These are phyloP conservation scores for Natrix natrix DNA, from an alignment of 2,797 vertebrate species.

Conservation along the genomic window DNA sequence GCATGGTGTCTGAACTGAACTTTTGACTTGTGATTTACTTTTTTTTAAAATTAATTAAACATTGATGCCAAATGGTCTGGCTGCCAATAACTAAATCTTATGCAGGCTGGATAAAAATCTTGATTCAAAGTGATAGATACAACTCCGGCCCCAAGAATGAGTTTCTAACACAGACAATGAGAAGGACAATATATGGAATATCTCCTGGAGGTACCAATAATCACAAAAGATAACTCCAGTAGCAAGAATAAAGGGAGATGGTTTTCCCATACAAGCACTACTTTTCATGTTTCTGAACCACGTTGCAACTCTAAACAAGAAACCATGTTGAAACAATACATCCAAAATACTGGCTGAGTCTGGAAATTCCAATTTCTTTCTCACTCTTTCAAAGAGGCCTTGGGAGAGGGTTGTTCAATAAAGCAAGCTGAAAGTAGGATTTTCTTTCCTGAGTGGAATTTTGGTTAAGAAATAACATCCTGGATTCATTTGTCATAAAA, in stretches of 20 bases:
- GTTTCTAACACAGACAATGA: neutral
- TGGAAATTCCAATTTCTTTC: neutral
- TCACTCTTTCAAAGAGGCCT: neutral
- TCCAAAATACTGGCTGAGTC: neutral
- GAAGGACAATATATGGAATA: neutral
- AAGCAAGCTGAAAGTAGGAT: neutral
- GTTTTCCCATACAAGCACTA: neutral
- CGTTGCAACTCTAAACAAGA: neutral
- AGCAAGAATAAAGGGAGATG: neutral
- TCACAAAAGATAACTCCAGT: neutral
- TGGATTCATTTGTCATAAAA: neutral
- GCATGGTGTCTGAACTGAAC: constrained; percentile 36
- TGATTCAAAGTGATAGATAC: neutral
- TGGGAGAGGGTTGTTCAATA: neutral
- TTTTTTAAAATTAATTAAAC: constrained; percentile 28
- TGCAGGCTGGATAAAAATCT: neutral
- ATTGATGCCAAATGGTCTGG: neutral
- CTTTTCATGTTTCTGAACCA: neutral
- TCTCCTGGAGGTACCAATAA: neutral
- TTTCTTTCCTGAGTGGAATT: neutral
- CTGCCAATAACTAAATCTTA: neutral
- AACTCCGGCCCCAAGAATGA: neutral
- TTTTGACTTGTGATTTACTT: constrained; percentile 32
- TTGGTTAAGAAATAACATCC: neutral
- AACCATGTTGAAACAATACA: neutral